Conservation (phyloP, 1,140 invertebrate species). For the Aphaenogaster rudis region DNA sequence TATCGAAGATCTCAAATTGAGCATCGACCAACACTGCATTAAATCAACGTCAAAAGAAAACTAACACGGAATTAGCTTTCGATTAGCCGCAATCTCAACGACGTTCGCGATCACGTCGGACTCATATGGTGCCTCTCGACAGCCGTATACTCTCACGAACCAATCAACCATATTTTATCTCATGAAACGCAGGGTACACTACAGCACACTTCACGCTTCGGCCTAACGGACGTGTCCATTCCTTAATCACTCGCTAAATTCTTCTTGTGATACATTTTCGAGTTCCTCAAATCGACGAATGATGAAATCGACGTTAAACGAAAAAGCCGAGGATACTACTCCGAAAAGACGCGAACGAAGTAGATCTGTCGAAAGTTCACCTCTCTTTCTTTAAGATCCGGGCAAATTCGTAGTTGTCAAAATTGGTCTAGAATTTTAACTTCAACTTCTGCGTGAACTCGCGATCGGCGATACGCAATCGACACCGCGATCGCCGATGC, state of each 20-base stretch:
- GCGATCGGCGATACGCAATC: not conserved
- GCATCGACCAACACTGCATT: conserved; percentile 58
- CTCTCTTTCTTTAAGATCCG: not conserved
- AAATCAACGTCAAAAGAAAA: conserved; percentile 53
- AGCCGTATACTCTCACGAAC: conserved; percentile 55
- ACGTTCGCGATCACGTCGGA: conserved; percentile 60
- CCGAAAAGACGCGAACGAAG: not conserved
- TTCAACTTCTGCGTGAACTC: not conserved
- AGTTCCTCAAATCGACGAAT: not conserved
- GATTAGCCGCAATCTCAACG: conserved; percentile 30
- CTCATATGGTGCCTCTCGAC: conserved; percentile 69
- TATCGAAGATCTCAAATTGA: conserved; percentile 44
- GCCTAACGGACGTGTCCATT: conserved; percentile 19
- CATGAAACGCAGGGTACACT: conserved; percentile 41
- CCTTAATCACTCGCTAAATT: not conserved
- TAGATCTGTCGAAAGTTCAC: not conserved
- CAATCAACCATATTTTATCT: conserved; percentile 64
- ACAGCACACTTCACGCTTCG: conserved; percentile 40
- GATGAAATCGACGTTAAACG: not conserved
- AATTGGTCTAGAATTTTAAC: not conserved
- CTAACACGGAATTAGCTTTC: conserved; percentile 28
- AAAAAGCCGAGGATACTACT: not conserved
- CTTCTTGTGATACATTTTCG: not conserved
- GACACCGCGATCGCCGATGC: conserved; percentile 9
- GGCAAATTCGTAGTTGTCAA: not conserved